Evolutionary conservation across 1,140 invertebrate species (phyloP).

Genomic region (Solen grandis): DNA sequence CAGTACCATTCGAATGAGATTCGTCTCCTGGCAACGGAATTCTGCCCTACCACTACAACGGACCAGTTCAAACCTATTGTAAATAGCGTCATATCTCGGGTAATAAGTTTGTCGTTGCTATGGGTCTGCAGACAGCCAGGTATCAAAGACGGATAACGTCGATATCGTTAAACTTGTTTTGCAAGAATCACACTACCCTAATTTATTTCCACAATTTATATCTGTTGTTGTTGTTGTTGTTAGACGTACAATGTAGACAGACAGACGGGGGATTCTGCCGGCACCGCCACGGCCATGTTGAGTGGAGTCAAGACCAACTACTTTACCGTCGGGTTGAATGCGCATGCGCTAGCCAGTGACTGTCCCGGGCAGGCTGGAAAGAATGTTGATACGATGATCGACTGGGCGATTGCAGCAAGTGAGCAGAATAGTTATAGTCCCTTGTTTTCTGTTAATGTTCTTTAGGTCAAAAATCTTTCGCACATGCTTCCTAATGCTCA

Average conservation of each 20-base stretch:
- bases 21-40: no score
- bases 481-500: no score
- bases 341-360: constrained; percentile 83
- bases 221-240: constrained; percentile 6
- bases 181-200: no score
- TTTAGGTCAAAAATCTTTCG: no score
- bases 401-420: constrained; percentile 46
- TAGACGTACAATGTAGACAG: constrained; percentile 95
- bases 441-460: no score
- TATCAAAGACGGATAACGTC: no score
- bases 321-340: constrained; percentile 89
- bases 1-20: no score
- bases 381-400: constrained; percentile 18
- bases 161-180: not conserved
- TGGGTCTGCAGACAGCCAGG: no score
- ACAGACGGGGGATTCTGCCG: constrained; percentile 94
- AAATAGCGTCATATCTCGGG: not conserved
- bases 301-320: constrained; percentile 92
- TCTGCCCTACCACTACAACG: no score
- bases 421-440: constrained; percentile 11
- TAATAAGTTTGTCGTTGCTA: not conserved
- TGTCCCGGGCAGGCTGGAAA: constrained; percentile 43
- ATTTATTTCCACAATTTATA: not conserved
- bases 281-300: constrained; percentile 92
- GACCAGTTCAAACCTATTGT: no score